A percentile compares a stretch with the other conserved stretches of the same genome.
phyloP scores from a whole-genome alignment of 2,113 vertebrate genomes.

The Microcebus jonahi region DNA sequence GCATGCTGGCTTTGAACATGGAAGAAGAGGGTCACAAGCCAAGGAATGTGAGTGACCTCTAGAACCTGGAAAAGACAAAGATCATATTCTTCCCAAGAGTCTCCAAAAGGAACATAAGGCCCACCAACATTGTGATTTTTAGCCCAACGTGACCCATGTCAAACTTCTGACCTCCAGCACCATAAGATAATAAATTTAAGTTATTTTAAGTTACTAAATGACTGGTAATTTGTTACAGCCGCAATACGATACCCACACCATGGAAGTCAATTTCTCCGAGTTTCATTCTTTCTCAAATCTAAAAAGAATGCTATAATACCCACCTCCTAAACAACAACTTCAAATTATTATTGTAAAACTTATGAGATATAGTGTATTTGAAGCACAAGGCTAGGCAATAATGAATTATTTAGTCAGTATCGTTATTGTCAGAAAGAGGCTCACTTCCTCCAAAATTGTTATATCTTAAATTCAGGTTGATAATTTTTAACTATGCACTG shows the following conservation, averaged over 20 bases:
- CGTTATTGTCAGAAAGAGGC: background rate
- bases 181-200: background rate
- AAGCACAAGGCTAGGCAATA: background rate
- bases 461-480: background rate
- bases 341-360: background rate
- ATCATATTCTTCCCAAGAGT: background rate
- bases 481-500: conserved; percentile 25
- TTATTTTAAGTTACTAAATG: background rate
- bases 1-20: background rate
- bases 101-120: background rate
- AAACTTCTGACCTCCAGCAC: background rate
- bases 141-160: background rate
- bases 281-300: background rate
- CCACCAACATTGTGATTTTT: background rate
- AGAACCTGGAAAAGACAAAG: background rate
- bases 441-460: background rate
- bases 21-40: background rate
- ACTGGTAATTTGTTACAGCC: background rate
- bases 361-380: background rate
- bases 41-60: too few species aligned
- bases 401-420: background rate
- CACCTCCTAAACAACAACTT: background rate
- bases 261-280: background rate
- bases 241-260: background rate
- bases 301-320: background rate